Conservation (phyloP, 2,888 invertebrate species). For the Trissolcus brochymenae region DNA sequence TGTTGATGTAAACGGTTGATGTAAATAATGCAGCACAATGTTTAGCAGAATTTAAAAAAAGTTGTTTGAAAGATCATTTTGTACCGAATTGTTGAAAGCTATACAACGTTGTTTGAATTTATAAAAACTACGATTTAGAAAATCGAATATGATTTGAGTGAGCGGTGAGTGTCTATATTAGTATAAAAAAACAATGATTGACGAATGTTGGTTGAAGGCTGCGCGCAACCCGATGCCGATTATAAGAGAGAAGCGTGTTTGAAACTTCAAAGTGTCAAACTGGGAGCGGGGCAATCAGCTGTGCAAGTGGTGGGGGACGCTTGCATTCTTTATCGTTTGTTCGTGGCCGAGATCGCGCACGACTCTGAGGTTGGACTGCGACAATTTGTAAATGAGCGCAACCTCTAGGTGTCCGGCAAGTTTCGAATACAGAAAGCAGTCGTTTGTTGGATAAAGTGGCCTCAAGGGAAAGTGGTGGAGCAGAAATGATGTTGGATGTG, state of each 20-base stretch:
- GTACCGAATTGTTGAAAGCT: too few relatives aligned
- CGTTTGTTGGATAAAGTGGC: not conserved
- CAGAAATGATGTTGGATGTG: conserved; percentile 18
- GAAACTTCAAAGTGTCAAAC: conserved; percentile 22
- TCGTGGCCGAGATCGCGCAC: not conserved
- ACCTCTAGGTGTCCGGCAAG: not conserved
- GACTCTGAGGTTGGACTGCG: not conserved
- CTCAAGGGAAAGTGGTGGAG: conserved; percentile 5
- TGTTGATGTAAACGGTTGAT: too few relatives aligned
- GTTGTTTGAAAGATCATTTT: too few relatives aligned
- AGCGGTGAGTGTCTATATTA: too few relatives aligned
- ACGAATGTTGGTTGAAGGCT: not conserved
- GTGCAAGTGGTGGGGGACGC: conserved; percentile 22
- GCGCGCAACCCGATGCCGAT: conserved; percentile 28
- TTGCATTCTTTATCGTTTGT: conserved; percentile 9
- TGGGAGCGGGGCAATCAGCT: conserved; percentile 25
- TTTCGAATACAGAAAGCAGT: not conserved
- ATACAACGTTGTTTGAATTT: too few relatives aligned
- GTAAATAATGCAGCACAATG: too few relatives aligned
- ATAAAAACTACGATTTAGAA: too few relatives aligned
- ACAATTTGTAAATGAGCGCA: not conserved
- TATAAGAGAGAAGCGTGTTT: conserved; percentile 8
- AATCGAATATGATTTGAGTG: too few relatives aligned
- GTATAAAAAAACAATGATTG: too few relatives aligned
- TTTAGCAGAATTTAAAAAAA: too few relatives aligned